These are phyloP conservation scores for Plecotus auritus DNA, from an alignment of 2,113 vertebrate species.

Conservation along the genomic window DNA sequence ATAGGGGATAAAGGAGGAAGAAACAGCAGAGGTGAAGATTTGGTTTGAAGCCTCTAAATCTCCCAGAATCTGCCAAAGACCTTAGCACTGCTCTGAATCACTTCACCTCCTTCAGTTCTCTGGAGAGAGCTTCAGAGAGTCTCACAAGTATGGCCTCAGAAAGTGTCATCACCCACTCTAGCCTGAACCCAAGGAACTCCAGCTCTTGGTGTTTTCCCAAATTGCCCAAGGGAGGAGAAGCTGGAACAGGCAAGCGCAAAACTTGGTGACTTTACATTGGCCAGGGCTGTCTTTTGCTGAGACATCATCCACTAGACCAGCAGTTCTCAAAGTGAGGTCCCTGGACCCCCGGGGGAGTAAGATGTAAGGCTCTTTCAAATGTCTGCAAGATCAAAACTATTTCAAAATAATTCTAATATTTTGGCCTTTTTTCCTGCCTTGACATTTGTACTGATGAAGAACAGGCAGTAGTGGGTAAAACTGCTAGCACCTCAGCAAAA, in stretches of 20 bases:
- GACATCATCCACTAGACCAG: not conserved
- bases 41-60: not conserved
- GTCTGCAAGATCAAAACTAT: not conserved
- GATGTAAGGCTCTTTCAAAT: not conserved
- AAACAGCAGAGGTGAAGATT: not conserved
- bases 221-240: not conserved
- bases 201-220: not conserved
- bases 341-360: not conserved
- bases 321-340: not conserved
- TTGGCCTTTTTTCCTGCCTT: not conserved
- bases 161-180: not conserved
- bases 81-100: not conserved
- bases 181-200: not conserved
- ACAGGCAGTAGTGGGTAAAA: not conserved
- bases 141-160: not conserved
- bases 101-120: not conserved
- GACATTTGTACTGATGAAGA: not conserved
- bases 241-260: too few relatives aligned
- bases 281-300: too few relatives aligned
- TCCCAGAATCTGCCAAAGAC: not conserved
- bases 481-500: not conserved
- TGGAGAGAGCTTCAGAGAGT: not conserved
- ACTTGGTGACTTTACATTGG: fast-evolving
- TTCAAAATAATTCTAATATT: not conserved
- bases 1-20: not conserved